These are phyloP conservation scores for Lottia scabra DNA, from an alignment of 2,888 invertebrate genomes.

Conservation along the genomic window DNA sequence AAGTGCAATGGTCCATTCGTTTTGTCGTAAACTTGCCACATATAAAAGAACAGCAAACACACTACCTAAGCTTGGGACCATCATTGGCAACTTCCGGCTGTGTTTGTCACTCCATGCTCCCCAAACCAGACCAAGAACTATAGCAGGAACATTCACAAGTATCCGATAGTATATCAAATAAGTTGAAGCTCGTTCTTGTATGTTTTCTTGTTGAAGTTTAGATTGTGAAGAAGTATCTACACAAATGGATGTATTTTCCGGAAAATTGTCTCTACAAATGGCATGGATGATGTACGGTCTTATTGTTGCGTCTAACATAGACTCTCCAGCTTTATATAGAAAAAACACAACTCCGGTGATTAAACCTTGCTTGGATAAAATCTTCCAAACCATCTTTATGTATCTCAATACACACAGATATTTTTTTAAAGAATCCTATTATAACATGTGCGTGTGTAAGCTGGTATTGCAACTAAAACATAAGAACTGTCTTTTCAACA, in stretches of 20 bases:
- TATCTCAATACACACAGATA: too few species aligned
- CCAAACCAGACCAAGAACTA: slow-evolving; percentile 62
- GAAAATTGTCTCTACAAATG: slow-evolving; percentile 52
- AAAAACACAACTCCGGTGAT: slow-evolving; percentile 55
- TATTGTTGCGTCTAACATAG: slow-evolving; percentile 66
- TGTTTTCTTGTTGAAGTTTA: neutral
- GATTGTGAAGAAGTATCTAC: neutral
- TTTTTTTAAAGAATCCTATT: too few species aligned
- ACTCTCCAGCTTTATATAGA: slow-evolving; percentile 66
- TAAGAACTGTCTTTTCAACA: too few species aligned
- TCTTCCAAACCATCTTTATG: neutral
- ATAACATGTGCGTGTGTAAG: too few species aligned
- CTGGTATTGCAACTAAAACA: too few species aligned
- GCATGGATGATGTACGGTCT: slow-evolving; percentile 63
- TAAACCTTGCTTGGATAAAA: neutral
- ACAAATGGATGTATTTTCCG: slow-evolving; percentile 38
- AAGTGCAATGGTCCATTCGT: slow-evolving; percentile 37
- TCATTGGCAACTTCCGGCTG: slow-evolving; percentile 60
- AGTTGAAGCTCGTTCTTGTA: slow-evolving; percentile 55
- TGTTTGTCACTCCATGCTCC: slow-evolving; percentile 66
- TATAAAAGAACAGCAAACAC: slow-evolving; percentile 57
- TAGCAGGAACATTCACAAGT: slow-evolving; percentile 60
- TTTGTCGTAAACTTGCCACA: slow-evolving; percentile 47
- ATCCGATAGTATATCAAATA: slow-evolving; percentile 60
- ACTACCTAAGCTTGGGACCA: slow-evolving; percentile 61